A percentile compares a stretch with the other conserved stretches of the same genome.
Evolutionary conservation across 2,797 vertebrate genomes (phyloP).

Genomic region (Fringilla coelebs): DNA sequence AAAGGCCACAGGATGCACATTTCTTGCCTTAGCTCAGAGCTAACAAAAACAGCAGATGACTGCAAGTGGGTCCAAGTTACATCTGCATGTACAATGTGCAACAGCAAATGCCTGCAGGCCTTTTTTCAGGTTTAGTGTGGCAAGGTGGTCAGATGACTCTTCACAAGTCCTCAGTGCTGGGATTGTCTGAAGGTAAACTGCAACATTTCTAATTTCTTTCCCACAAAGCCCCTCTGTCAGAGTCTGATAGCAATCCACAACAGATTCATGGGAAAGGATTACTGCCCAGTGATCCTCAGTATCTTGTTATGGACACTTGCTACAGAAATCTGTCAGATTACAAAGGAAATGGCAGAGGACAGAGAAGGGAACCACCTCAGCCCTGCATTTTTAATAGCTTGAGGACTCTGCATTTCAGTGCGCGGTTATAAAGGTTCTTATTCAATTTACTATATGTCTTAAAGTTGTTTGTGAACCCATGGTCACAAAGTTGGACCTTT

Average conservation of each 20-base stretch:
- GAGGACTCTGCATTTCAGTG: neutral
- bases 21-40: neutral
- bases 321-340: neutral
- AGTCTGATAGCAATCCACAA: neutral
- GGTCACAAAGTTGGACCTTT: neutral
- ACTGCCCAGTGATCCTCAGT: neutral
- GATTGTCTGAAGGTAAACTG: neutral
- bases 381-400: neutral
- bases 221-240: neutral
- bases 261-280: neutral
- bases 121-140: neutral
- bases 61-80: neutral
- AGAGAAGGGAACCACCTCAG: neutral
- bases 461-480: neutral
- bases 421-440: neutral
- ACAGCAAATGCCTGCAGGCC: neutral
- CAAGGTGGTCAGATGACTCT: neutral
- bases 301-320: neutral
- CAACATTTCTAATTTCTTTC: neutral
- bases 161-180: neutral
- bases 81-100: neutral
- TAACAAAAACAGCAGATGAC: neutral
- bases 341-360: neutral
- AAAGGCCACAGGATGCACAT: neutral
- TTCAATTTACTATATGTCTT: neutral